Evolutionary conservation across 2,113 vertebrate species (phyloP).

Genomic region (Columbina picui): DNA sequence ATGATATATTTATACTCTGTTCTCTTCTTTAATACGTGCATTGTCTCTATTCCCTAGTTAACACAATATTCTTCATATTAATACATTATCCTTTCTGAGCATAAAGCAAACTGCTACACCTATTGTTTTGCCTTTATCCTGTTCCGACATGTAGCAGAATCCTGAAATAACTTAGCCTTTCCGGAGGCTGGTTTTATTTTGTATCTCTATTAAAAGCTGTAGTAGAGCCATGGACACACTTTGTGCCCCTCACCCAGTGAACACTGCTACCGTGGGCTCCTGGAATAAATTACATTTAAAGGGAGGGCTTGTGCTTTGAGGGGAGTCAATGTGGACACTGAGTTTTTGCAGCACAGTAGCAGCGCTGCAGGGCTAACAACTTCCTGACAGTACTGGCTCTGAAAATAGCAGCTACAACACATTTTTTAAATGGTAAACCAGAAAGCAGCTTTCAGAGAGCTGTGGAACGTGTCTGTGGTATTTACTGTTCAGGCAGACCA

Average conservation of each 20-base stretch:
- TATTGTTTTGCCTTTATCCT: not conserved
- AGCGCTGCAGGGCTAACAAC: not conserved
- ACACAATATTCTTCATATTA: not conserved
- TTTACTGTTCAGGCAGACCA: slow-evolving; percentile 20
- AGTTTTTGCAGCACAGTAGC: not conserved
- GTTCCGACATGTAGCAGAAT: not conserved
- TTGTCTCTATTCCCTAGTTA: not conserved
- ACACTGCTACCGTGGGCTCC: not conserved
- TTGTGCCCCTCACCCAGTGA: not conserved
- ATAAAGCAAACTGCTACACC: not conserved
- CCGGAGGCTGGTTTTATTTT: not conserved
- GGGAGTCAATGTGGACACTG: not conserved
- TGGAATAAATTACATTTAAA: not conserved
- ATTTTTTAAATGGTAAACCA: slow-evolving; percentile 28
- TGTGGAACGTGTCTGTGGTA: slow-evolving; percentile 26
- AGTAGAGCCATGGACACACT: not conserved
- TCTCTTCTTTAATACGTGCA: not conserved
- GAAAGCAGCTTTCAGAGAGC: slow-evolving; percentile 44
- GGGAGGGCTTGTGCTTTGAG: not conserved
- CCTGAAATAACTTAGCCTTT: not conserved
- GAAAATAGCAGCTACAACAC: slow-evolving; percentile 49
- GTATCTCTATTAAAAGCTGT: not conserved
- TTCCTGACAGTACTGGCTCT: slow-evolving; percentile 1
- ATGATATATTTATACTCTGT: not conserved
- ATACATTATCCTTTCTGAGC: not conserved